Base-by-base conservation (phyloP, 2,888 invertebrate species). In the Heteromyza rotundicornis region DNA sequence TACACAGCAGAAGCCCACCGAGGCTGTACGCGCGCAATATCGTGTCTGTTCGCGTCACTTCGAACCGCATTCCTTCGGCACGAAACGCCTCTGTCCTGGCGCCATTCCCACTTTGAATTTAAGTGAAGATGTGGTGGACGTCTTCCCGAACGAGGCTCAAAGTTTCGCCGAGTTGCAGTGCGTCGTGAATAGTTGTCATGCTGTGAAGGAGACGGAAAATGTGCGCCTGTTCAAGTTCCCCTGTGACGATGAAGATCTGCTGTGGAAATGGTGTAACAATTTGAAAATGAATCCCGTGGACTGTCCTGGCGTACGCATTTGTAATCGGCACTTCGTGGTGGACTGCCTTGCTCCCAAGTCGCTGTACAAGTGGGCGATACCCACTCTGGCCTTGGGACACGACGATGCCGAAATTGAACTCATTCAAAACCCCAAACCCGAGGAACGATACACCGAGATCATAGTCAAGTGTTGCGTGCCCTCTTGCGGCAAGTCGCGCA, bases 231-330 rank as follows among this genome's bases (percentile, higher is more conserved):
- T 76, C 63, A 74, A 73, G 17, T 79, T 79, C 32, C 79, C 79
- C 8, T 71, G 68, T 1, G 80, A 80, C 7, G 80, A 79, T 59
- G 79, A 79, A 51, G 80, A 79, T 59, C 60, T 78, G 56, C 63
- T 79, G 3, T 76, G 74, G 73, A 79, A 80, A 53, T 79, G 79
- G 79, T 80, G 80, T 57, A 74, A 78, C 36, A 79, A 79, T 66
- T 69, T 79, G 0, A 79, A 80, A 63, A 75, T 80, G 71, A 77
- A 77, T 63, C 70, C 80, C 0, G 69, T 72, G 2, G 79, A 79
- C 44, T 79, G 79, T 53, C 63, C 68, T 1, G 79, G 78, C 1
- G 74, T 79, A 3, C 79, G 80, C n/a, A 78, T 79, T 44, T 79
- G 79, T 54, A 76, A 73, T 63, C 73, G 71, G n/a, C 79, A 79